These are phyloP conservation scores for Dolichoris vasculosae DNA, from an alignment of 1,140 invertebrate species.

Conservation along the genomic window DNA sequence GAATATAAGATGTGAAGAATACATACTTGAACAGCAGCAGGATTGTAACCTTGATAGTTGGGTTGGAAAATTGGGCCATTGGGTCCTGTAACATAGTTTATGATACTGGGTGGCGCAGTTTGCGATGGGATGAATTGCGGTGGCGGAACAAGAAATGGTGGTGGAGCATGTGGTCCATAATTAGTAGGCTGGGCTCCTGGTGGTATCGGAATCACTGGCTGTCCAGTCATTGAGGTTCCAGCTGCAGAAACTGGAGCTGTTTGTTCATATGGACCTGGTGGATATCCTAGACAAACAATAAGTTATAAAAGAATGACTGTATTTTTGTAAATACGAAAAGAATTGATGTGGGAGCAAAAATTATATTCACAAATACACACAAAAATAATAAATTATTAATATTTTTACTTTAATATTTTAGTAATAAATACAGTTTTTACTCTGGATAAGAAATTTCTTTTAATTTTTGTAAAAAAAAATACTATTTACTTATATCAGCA, in stretches of 20 bases:
- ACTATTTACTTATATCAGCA: no score
- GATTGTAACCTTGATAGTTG: constrained; percentile 71
- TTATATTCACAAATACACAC: background rate
- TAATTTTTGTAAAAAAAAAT: no score
- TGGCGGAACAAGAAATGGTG: constrained; percentile 70
- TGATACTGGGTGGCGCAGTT: constrained; percentile 70
- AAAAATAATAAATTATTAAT: background rate
- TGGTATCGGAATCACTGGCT: constrained; percentile 63
- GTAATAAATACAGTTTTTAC: background rate
- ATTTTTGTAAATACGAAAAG: background rate
- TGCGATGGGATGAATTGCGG: constrained; percentile 72
- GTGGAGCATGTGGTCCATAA: constrained; percentile 55
- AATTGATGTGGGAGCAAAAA: background rate
- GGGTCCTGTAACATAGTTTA: constrained; percentile 71
- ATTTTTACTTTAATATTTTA: background rate
- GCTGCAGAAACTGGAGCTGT: constrained; percentile 63
- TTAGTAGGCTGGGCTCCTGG: constrained; percentile 65
- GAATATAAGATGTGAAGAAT: background rate
- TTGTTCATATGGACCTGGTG: constrained; percentile 68
- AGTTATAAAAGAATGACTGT: background rate
- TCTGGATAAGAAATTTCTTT: background rate
- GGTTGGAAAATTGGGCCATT: constrained; percentile 70
- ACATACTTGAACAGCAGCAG: constrained; percentile 66
- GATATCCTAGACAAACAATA: constrained; percentile 61
- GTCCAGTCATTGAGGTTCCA: constrained; percentile 63